Conservation (phyloP, 2,888 invertebrate genomes). For the Dinocampus coccinellae region DNA sequence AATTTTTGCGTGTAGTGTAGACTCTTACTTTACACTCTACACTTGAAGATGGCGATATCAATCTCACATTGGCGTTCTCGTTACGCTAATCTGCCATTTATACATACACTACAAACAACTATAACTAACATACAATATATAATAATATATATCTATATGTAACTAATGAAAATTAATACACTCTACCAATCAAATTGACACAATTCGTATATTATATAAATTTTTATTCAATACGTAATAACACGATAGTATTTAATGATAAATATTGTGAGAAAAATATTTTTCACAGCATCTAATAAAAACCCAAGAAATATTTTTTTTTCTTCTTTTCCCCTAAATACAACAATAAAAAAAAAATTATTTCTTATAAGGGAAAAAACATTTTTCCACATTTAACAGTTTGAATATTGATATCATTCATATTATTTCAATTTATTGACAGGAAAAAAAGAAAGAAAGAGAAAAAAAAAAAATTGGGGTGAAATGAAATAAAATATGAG, state of each 20-base stretch:
- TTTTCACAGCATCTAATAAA: not conserved
- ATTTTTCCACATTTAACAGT: no score
- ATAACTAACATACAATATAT: not conserved
- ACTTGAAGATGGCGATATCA: constrained; percentile 21
- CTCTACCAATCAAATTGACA: not conserved
- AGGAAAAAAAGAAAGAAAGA: constrained; percentile 7
- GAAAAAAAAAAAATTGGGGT: not conserved
- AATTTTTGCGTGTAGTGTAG: constrained; percentile 9
- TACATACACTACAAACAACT: not conserved
- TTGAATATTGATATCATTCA: no score
- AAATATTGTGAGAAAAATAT: not conserved
- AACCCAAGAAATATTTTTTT: not conserved
- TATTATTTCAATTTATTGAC: constrained; percentile 5
- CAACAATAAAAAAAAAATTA: not conserved
- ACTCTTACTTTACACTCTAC: not conserved
- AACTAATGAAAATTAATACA: no score
- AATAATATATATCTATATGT: not conserved
- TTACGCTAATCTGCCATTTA: constrained; percentile 20
- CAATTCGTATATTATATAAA: not conserved
- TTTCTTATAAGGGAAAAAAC: no score
- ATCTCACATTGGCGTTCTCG: constrained; percentile 21
- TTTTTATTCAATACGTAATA: not conserved
- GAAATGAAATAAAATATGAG: no score
- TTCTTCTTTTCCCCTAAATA: not conserved
- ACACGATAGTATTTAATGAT: not conserved